These are phyloP conservation scores for Augochlora pura DNA, from an alignment of 1,140 invertebrate genomes.

Conservation along the genomic window DNA sequence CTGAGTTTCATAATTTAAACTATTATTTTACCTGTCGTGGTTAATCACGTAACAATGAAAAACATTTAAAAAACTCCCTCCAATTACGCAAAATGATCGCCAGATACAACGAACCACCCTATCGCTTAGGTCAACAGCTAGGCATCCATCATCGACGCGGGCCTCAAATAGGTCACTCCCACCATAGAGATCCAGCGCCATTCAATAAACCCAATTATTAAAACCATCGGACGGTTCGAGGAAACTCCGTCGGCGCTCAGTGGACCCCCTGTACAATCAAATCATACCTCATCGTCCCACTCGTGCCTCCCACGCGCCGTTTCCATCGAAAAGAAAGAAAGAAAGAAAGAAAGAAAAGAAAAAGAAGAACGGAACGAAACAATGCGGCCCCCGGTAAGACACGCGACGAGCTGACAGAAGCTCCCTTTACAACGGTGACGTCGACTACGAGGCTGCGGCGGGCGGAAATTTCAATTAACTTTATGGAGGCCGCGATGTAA, in stretches of 20 bases:
- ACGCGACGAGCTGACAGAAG: constrained; percentile 30
- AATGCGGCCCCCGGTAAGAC: constrained; percentile 30
- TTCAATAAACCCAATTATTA: constrained; percentile 1
- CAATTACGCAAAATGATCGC: too few species aligned
- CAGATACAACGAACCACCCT: neutral
- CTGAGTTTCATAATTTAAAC: too few species aligned
- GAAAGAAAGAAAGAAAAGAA: too few species aligned
- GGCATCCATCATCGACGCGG: too few species aligned
- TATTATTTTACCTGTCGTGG: too few species aligned
- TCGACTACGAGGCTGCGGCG: constrained; percentile 50
- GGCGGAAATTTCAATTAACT: constrained; percentile 71
- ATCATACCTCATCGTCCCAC: neutral
- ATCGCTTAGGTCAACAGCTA: neutral
- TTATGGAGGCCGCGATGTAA: constrained; percentile 70
- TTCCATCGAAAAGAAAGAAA: too few species aligned
- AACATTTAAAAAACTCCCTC: too few species aligned
- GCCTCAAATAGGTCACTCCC: constrained; percentile 22
- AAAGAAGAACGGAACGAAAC: constrained; percentile 19
- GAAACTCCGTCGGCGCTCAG: neutral
- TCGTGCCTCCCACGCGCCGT: too few species aligned
- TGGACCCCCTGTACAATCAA: neutral
- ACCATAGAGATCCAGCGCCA: neutral
- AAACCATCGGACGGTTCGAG: neutral
- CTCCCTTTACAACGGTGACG: constrained; percentile 41
- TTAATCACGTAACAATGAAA: too few species aligned